Evolutionary conservation across 1,140 invertebrate genomes (phyloP).

Genomic region (Lethocerus indicus): DNA sequence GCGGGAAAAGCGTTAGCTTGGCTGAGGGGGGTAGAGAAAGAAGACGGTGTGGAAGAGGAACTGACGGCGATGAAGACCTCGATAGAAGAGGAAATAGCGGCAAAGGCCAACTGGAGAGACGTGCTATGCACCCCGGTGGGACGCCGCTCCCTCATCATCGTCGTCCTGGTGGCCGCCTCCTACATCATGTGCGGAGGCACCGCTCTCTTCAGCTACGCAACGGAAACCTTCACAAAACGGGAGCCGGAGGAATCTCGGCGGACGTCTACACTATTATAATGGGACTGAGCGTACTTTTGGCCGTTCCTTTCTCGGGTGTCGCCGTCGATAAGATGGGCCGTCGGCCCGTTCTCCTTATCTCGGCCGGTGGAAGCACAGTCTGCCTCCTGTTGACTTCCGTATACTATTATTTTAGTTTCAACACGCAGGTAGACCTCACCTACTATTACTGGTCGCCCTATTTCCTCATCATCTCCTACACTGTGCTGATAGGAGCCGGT

Average conservation of each 20-base stretch:
- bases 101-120: conserved; percentile 12
- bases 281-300: conserved; percentile 10
- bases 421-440: conserved; percentile 22
- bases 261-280: neutral
- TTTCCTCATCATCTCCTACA: conserved; percentile 4
- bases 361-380: conserved; percentile 18
- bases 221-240: conserved; percentile 13
- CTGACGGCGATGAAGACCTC: conserved; percentile 13
- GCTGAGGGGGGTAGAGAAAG: conserved; percentile 28
- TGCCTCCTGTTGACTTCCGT: conserved; percentile 20
- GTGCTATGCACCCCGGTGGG: conserved; percentile 9
- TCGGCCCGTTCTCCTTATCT: conserved; percentile 32
- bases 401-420: conserved; percentile 28
- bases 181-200: conserved; percentile 14
- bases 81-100: neutral
- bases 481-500: conserved; percentile 8
- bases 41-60: conserved; percentile 14
- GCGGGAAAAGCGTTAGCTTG: conserved; percentile 44
- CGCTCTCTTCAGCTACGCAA: conserved; percentile 16
- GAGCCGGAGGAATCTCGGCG: neutral
- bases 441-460: conserved; percentile 6
- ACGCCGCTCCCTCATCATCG: conserved; percentile 14
- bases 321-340: conserved; percentile 25
- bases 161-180: conserved; percentile 11
- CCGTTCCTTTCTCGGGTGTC: conserved; percentile 12